phyloP scores from a whole-genome alignment of 1,140 invertebrate species.

The Tetramorium alpestre region DNA sequence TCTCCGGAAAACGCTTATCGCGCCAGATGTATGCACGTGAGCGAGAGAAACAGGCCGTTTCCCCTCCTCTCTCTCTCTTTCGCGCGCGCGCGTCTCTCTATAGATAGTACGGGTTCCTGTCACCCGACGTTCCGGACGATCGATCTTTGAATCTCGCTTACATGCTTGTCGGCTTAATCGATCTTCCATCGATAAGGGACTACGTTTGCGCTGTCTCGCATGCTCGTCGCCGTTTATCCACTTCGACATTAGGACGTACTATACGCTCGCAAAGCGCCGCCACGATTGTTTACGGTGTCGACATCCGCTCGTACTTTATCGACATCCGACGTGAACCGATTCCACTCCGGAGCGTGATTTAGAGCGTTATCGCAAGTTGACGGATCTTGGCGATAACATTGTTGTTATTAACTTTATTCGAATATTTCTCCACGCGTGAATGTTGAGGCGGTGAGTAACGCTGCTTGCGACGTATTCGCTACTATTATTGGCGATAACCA shows the following conservation, averaged over 20 bases:
- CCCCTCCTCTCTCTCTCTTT: conserved; percentile 11
- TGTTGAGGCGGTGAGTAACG: conserved; percentile 23
- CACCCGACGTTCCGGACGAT: conserved; percentile 32
- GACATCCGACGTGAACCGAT: background rate
- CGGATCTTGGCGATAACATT: background rate
- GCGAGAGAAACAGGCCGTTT: conserved; percentile 35
- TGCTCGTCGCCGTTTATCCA: conserved; percentile 45
- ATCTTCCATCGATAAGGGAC: conserved; percentile 35
- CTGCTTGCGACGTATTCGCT: background rate
- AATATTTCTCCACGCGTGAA: background rate
- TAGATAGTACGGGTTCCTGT: background rate
- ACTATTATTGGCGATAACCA: background rate
- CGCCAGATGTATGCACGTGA: conserved; percentile 57
- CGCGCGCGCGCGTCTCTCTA: background rate
- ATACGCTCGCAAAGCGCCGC: conserved; percentile 7
- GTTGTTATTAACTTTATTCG: background rate
- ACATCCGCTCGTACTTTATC: conserved; percentile 34
- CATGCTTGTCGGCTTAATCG: conserved; percentile 56
- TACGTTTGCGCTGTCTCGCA: conserved; percentile 1
- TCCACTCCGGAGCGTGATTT: background rate
- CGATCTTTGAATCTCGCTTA: conserved; percentile 49
- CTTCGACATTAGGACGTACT: conserved; percentile 21
- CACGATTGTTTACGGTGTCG: conserved; percentile 33
- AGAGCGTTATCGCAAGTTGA: background rate
- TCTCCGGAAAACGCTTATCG: conserved; percentile 71